Conservation (phyloP, 1,140 invertebrate species). For the Anastrepha ludens region DNA sequence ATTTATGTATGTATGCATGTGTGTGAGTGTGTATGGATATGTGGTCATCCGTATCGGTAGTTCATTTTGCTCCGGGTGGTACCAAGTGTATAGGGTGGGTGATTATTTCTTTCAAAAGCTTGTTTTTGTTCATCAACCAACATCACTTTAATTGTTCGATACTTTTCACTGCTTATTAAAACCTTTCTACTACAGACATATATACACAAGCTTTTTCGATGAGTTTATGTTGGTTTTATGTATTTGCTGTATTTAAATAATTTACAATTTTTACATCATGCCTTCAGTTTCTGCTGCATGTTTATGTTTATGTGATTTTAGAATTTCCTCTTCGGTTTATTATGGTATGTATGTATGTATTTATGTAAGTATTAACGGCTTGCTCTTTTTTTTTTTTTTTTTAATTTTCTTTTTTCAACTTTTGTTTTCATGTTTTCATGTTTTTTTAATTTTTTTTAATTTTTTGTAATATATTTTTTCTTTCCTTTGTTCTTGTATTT, state of each 20-base stretch:
- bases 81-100: conserved; percentile 17
- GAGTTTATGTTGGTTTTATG: not conserved
- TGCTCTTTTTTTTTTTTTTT: no score
- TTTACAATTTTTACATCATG: conserved; percentile 6
- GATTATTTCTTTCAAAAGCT: conserved; percentile 12
- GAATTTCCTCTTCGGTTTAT: conserved; percentile 16
- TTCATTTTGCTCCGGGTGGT: conserved; percentile 21
- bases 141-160: not conserved
- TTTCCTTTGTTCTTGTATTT: not conserved
- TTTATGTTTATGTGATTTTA: not conserved
- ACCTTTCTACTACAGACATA: not conserved
- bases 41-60: not conserved
- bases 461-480: not conserved
- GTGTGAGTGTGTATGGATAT: no score
- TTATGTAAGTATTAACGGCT: not conserved
- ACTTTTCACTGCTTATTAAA: conserved; percentile 30
- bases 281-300: not conserved
- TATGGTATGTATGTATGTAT: not conserved
- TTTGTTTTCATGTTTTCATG: not conserved
- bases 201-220: not conserved
- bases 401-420: not conserved
- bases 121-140: not conserved
- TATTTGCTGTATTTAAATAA: not conserved
- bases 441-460: not conserved
- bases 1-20: no score